These are phyloP conservation scores for Drosophila subsilvestris DNA, from an alignment of 2,888 invertebrate genomes.

Conservation along the genomic window DNA sequence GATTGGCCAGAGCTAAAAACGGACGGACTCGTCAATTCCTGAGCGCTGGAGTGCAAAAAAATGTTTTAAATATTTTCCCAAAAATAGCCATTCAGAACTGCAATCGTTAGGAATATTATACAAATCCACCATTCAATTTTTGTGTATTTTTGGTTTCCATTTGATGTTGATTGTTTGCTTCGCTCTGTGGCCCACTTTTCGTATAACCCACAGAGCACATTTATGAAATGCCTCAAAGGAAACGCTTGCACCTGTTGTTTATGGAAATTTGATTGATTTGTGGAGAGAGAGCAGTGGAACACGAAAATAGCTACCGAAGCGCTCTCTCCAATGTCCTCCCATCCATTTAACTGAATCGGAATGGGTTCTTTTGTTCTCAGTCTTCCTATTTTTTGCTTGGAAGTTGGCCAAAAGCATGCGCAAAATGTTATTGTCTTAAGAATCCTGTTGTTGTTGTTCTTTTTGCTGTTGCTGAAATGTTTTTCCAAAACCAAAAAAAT, in stretches of 20 bases:
- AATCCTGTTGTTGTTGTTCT: conserved; percentile 29
- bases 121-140: conserved; percentile 24
- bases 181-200: conserved; percentile 30
- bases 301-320: conserved; percentile 27
- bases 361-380: conserved; percentile 6
- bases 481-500: conserved; percentile 63
- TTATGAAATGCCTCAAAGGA: conserved; percentile 16
- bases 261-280: conserved; percentile 34
- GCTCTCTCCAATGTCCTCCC: conserved; percentile 37
- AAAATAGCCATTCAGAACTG: conserved; percentile 23
- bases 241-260: conserved; percentile 47
- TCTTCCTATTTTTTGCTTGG: conserved; percentile 48
- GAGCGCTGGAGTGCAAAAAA: not conserved
- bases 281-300: conserved; percentile 4
- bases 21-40: conserved; percentile 7
- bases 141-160: conserved; percentile 23
- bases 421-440: conserved; percentile 70
- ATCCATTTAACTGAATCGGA: conserved; percentile 6
- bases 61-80: conserved; percentile 2
- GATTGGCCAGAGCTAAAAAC: conserved; percentile 12
- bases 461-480: conserved; percentile 51
- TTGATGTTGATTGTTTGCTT: conserved; percentile 25
- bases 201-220: conserved; percentile 16
- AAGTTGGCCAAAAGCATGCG: conserved; percentile 72
- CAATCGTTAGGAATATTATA: conserved; percentile 11